These are phyloP conservation scores for Pseudomyrmex flavicornis DNA, from an alignment of 1,140 invertebrate species.

Conservation along the genomic window DNA sequence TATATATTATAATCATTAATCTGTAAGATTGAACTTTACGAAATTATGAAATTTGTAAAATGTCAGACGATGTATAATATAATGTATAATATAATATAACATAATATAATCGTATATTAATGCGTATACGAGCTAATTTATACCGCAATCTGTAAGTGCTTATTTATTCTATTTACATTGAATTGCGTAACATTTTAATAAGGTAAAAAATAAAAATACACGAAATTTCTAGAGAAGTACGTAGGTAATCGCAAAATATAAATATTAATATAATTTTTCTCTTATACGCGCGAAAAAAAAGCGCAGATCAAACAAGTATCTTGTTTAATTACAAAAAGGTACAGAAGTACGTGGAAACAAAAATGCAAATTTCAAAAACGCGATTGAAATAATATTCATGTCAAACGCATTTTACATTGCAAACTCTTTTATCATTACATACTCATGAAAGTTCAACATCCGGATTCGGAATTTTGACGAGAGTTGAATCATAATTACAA, in stretches of 20 bases:
- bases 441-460: slow-evolving; percentile 22
- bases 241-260: background rate
- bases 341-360: background rate
- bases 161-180: slow-evolving; percentile 21
- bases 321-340: background rate
- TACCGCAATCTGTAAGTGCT: background rate
- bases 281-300: background rate
- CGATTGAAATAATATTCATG: slow-evolving; percentile 14
- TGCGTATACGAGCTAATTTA: slow-evolving; percentile 3
- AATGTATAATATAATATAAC: background rate
- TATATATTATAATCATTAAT: background rate
- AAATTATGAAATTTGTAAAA: slow-evolving; percentile 28
- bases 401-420: background rate
- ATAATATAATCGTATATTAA: slow-evolving; percentile 24
- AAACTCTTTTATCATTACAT: background rate
- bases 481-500: slow-evolving; percentile 42
- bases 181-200: background rate
- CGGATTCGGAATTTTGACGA: slow-evolving; percentile 26
- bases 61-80: slow-evolving; percentile 3
- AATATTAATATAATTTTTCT: slow-evolving; percentile 7
- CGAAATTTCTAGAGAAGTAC: background rate
- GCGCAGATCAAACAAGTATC: background rate
- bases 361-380: background rate
- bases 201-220: background rate
- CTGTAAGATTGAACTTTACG: background rate